These are phyloP conservation scores for Xenopus petersii DNA, from an alignment of 2,797 vertebrate genomes.

Conservation along the genomic window DNA sequence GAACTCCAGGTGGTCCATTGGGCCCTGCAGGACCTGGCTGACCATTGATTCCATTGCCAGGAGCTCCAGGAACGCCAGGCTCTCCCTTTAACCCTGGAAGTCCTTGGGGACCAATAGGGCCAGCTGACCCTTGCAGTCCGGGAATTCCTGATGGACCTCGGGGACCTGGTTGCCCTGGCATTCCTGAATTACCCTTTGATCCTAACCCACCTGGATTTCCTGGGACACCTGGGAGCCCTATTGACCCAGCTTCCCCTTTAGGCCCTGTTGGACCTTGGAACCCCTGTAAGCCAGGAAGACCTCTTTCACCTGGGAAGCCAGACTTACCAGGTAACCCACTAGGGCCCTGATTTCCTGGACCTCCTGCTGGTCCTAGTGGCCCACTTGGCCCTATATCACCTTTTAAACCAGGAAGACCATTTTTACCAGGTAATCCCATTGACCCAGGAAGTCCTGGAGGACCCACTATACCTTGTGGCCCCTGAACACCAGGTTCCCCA, in stretches of 20 bases:
- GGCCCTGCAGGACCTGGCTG: slow-evolving; percentile 83
- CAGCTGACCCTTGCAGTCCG: slow-evolving; percentile 87
- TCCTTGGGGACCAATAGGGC: slow-evolving; percentile 93
- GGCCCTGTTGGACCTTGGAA: slow-evolving; percentile 83
- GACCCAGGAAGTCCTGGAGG: slow-evolving; percentile 82
- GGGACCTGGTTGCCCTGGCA: slow-evolving; percentile 83
- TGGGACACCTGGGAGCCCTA: slow-evolving; percentile 83
- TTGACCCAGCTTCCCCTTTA: slow-evolving; percentile 86
- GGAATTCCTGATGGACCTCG: slow-evolving; percentile 93
- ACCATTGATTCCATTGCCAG: slow-evolving; percentile 79
- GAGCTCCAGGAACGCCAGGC: slow-evolving; percentile 77
- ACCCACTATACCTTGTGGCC: slow-evolving; percentile 82
- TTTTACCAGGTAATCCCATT: slow-evolving; percentile 92
- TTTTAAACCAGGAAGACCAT: slow-evolving; percentile 82
- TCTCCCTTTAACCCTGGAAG: slow-evolving; percentile 87
- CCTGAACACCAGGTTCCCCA: slow-evolving; percentile 79
- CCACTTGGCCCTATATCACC: slow-evolving; percentile 85
- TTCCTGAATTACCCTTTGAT: slow-evolving; percentile 83
- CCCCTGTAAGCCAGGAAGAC: slow-evolving; percentile 80
- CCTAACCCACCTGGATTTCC: slow-evolving; percentile 77
- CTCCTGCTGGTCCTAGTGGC: slow-evolving; percentile 82
- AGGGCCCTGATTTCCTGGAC: slow-evolving; percentile 86
- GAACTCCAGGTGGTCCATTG: slow-evolving; percentile 83
- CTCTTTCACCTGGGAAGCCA: slow-evolving; percentile 85
- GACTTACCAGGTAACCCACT: slow-evolving; percentile 83